A percentile compares a stretch with the other conserved stretches of the same genome.
These are phyloP conservation scores for Cybosia mesomella DNA, from an alignment of 2,888 invertebrate genomes.

Conservation along the genomic window DNA sequence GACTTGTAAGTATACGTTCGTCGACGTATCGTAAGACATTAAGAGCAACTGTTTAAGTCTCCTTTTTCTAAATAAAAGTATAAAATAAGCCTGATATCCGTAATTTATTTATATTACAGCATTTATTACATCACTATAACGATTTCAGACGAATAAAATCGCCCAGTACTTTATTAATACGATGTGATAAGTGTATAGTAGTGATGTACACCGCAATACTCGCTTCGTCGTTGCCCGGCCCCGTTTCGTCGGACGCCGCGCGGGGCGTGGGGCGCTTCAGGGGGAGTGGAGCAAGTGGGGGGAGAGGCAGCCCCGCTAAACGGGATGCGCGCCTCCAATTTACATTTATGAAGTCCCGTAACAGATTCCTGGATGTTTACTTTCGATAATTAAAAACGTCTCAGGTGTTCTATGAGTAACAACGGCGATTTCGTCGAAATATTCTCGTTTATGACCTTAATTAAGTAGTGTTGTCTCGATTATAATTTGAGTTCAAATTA, in stretches of 20 bases:
- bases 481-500: neutral
- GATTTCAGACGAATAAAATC: slow-evolving; percentile 47
- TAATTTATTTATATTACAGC: neutral
- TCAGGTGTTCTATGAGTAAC: slow-evolving; percentile 64
- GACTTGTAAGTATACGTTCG: neutral
- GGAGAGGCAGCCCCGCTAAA: slow-evolving; percentile 66
- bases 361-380: slow-evolving; percentile 84
- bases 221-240: slow-evolving; percentile 56
- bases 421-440: slow-evolving; percentile 36
- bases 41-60: neutral
- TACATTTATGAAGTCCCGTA: slow-evolving; percentile 86
- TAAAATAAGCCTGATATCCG: neutral
- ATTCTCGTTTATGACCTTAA: slow-evolving; percentile 20
- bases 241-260: slow-evolving; percentile 51
- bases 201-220: slow-evolving; percentile 67
- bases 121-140: slow-evolving; percentile 33
- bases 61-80: neutral
- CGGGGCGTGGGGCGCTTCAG: slow-evolving; percentile 32
- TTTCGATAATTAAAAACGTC: slow-evolving; percentile 85
- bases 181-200: slow-evolving; percentile 41
- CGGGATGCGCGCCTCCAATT: slow-evolving; percentile 85
- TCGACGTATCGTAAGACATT: neutral
- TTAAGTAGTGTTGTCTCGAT: neutral
- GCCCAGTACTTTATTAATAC: slow-evolving; percentile 43
- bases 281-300: slow-evolving; percentile 40